Conservation (phyloP, 2,113 vertebrate genomes). For the Triplophysa siluroides region DNA sequence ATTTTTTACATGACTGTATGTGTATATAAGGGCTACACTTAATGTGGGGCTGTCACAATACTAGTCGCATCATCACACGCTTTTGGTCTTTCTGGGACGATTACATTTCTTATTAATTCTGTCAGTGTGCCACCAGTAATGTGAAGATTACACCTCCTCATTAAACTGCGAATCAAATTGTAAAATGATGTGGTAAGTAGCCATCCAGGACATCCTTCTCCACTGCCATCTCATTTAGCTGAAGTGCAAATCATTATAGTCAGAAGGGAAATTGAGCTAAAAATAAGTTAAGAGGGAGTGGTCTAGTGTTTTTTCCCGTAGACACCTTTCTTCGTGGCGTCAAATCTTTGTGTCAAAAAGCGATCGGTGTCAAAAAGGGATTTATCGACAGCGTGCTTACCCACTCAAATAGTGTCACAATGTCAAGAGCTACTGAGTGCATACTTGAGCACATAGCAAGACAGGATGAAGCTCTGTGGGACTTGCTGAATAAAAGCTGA, state of each 20-base stretch:
- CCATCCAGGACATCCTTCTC: not conserved
- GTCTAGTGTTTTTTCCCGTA: not conserved
- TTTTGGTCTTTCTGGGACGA: not conserved
- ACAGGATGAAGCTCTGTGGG: not conserved
- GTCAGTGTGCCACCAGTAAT: constrained; percentile 35
- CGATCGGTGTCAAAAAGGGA: not conserved
- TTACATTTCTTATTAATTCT: constrained; percentile 57
- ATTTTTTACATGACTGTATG: not conserved
- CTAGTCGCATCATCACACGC: not conserved
- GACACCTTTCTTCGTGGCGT: not conserved
- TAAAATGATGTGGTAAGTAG: constrained; percentile 40
- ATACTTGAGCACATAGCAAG: not conserved
- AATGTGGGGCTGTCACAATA: not conserved
- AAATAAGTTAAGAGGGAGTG: not conserved
- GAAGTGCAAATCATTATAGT: constrained; percentile 13
- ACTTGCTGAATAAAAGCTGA: not conserved
- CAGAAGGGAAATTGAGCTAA: not conserved
- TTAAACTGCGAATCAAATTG: constrained; percentile 44
- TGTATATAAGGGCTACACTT: not conserved
- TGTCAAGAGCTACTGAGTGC: constrained; percentile 19
- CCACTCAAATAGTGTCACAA: not conserved
- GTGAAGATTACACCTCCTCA: constrained; percentile 50
- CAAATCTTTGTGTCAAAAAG: not conserved
- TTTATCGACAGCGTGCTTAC: not conserved
- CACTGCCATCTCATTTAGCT: not conserved